These are phyloP conservation scores for Daubentonia madagascariensis DNA, from an alignment of 2,113 vertebrate genomes.

Conservation along the genomic window DNA sequence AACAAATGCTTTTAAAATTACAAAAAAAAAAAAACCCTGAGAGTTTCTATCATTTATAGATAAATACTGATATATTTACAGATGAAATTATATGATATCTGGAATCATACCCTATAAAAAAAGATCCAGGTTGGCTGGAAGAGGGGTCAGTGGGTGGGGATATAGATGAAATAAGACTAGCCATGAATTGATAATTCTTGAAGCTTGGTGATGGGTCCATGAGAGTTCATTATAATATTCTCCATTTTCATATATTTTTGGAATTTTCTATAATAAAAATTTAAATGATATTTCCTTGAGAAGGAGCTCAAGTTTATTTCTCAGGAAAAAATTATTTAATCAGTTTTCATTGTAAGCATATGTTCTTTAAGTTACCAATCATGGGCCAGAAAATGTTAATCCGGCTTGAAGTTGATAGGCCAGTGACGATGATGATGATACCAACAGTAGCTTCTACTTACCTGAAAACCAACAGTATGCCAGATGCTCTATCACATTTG, in stretches of 20 bases:
- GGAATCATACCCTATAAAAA: not conserved
- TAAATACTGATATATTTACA: not conserved
- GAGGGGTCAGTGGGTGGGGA: not conserved
- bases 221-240: not conserved
- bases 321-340: not conserved
- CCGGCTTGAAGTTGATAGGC: not conserved
- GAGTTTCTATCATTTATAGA: not conserved
- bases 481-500: not conserved
- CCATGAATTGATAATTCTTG: not conserved
- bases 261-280: not conserved
- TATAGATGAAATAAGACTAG: not conserved
- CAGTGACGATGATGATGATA: not conserved
- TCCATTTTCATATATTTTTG: not conserved
- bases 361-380: not conserved
- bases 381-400: not conserved
- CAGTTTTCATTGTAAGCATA: not conserved
- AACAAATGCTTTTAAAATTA: not conserved
- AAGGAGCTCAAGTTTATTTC: not conserved
- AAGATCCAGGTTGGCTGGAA: not conserved
- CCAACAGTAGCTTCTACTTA: not conserved
- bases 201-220: not conserved
- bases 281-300: not conserved
- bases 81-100: not conserved
- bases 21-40: not conserved
- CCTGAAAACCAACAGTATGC: not conserved